Conservation (phyloP, 2,888 invertebrate species). For the Drosophila seclusa region DNA sequence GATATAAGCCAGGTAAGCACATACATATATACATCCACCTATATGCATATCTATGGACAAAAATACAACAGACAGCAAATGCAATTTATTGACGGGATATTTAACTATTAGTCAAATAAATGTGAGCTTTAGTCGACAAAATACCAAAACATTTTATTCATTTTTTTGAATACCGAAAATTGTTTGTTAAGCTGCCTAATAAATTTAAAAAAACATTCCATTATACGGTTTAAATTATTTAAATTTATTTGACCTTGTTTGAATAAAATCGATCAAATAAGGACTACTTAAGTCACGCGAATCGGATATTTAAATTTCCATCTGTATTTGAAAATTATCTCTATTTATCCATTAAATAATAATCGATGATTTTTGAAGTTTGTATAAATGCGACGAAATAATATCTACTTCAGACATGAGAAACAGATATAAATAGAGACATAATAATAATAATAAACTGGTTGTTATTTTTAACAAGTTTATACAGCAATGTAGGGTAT, state of each 20-base stretch:
- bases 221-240: neutral
- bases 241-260: neutral
- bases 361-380: neutral
- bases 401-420: too few relatives aligned
- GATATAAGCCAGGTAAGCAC: conserved; percentile 84
- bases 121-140: neutral
- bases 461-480: neutral
- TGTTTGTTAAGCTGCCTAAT: neutral
- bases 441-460: neutral
- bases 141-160: neutral
- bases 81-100: neutral
- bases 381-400: neutral
- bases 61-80: neutral
- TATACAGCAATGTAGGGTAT: neutral
- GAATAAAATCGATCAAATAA: neutral
- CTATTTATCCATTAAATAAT: neutral
- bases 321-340: neutral
- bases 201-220: neutral
- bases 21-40: neutral
- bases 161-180: neutral
- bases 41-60: neutral
- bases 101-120: neutral
- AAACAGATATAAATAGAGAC: neutral
- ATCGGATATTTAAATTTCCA: neutral
- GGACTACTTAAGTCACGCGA: neutral